Evolutionary conservation across 2,113 vertebrate species (phyloP).

Genomic region (Phyllopteryx taeniolatus): DNA sequence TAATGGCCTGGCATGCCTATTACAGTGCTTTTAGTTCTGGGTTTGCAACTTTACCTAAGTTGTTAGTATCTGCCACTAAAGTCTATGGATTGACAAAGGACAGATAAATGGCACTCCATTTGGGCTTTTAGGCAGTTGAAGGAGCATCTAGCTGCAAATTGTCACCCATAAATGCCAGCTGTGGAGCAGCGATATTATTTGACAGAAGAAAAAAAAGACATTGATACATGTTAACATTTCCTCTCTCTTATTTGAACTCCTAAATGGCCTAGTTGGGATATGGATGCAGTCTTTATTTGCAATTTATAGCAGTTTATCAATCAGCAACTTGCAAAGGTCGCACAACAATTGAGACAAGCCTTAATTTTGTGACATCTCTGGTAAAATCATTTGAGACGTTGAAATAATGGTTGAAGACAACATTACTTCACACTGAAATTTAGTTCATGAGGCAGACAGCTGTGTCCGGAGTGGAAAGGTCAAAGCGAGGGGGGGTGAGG

Average conservation of each 20-base stretch:
- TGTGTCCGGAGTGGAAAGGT: conserved; percentile 39
- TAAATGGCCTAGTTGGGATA: neutral
- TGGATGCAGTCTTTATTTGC: neutral
- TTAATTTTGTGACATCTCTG: neutral
- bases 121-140: neutral
- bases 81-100: neutral
- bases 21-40: neutral
- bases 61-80: neutral
- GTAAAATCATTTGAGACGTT: neutral
- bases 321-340: neutral
- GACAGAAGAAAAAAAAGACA: neutral
- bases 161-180: neutral
- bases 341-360: neutral
- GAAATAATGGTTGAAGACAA: neutral
- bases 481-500: conserved; percentile 18
- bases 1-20: neutral
- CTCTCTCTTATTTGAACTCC: neutral
- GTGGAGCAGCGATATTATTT: neutral
- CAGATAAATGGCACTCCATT: neutral
- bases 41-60: neutral
- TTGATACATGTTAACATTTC: neutral
- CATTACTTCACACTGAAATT: neutral
- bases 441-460: conserved; percentile 56
- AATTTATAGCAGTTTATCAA: neutral
- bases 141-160: neutral